Evolutionary conservation across 1,140 invertebrate species (phyloP), one percentile per base, ranked within the genome.

Genomic region (Drosophila nasuta): DNA sequence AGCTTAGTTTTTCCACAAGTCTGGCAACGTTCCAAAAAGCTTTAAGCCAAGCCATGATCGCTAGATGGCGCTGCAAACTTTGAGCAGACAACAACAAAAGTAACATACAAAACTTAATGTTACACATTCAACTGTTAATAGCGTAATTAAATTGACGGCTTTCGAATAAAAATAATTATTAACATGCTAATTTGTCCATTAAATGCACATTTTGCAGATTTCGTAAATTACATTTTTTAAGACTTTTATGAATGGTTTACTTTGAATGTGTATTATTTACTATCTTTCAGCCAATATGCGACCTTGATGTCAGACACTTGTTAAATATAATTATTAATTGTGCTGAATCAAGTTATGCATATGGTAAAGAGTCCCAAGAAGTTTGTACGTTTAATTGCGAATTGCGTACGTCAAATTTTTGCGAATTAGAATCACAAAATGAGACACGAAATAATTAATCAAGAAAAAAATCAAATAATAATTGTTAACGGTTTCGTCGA

Each of bases 401-500:
- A 30, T 25, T 62, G 20, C 20, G 35, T 28, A 20, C 56, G 20
- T 28, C 11, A 41, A 57, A 38, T 17, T 38, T 57, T 51, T 45
- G 17, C 43, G 46, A 43, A 52, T 11, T 33, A 51, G 43, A 62
- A 57, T 28, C 13, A 7, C 20, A 38, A 57, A 56, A 11, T 41
- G 33, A 57, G 38, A 54, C 41, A 49, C 25, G 41, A 54, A 59
- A 77, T 68, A 73, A 87, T 72, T 25, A 60, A 74, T 68, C 51
- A 68, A 70, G 68, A 77, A 65, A 46, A 46, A 25, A 25, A 25
- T 4, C 69, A 66, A 87, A 87, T 74, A 56, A 86, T 79, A 82
- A 88, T 88, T 87, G 82, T 82, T 87, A 83, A 89, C 76, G 85
- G 80, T 78, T 79, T 71, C 69, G 65, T 30, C 49, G 13, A 15